Percentiles rank a stretch among this genome's conserved stretches.
These are phyloP conservation scores for Platerodrilus igneus DNA, from an alignment of 2,888 invertebrate species.

Conservation along the genomic window DNA sequence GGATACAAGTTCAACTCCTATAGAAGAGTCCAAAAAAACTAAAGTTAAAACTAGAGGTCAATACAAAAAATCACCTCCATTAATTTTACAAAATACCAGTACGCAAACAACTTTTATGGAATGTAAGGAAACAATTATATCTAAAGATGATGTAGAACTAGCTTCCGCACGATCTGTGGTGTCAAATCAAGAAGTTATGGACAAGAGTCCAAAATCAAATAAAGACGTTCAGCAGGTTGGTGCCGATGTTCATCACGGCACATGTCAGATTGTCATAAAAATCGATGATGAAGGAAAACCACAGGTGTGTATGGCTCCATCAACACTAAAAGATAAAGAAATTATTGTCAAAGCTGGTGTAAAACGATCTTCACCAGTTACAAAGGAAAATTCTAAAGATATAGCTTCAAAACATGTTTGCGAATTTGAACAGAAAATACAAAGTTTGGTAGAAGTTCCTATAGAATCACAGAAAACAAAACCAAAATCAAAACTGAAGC, in stretches of 20 bases:
- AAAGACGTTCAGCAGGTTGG: too few species aligned
- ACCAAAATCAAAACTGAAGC: slow-evolving; percentile 4
- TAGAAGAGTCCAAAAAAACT: neutral
- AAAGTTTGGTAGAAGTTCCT: too few species aligned
- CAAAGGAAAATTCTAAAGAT: too few species aligned
- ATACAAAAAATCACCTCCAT: neutral
- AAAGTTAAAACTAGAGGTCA: neutral
- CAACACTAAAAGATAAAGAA: slow-evolving; percentile 9
- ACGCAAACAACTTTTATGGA: slow-evolving; percentile 43
- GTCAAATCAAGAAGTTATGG: too few species aligned
- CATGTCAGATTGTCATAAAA: slow-evolving; percentile 44
- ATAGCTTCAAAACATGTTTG: too few species aligned
- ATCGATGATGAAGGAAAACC: slow-evolving; percentile 37
- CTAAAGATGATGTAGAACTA: slow-evolving; percentile 36
- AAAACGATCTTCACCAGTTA: neutral
- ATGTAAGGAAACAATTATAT: slow-evolving; percentile 43
- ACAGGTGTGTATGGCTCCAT: slow-evolving; percentile 32
- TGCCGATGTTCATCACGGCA: too few species aligned
- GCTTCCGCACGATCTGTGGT: too few species aligned
- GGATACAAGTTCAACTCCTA: slow-evolving; percentile 3
- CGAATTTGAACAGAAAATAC: too few species aligned
- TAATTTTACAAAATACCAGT: slow-evolving; percentile 42
- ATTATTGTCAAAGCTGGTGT: slow-evolving; percentile 8
- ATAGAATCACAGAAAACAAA: too few species aligned
- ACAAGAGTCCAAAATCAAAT: too few species aligned